Base-by-base conservation (phyloP, 2,113 vertebrate species). In the Marcusenius ussheri region DNA sequence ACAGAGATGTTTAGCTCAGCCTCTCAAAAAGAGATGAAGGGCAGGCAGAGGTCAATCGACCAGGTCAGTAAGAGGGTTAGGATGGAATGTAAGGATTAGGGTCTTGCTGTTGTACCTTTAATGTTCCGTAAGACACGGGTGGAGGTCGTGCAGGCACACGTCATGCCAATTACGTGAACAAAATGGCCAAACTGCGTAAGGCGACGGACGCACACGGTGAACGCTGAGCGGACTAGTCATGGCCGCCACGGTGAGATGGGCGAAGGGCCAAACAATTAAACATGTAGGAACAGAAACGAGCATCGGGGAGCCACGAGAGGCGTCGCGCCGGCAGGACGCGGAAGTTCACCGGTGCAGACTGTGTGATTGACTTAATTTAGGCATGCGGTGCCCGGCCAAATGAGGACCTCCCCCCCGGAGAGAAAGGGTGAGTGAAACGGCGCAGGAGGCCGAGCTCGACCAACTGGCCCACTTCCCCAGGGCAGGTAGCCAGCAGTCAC, bases 351-450 rank as follows among this genome's bases (percentile, higher is more conserved):
- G 17, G 58, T 39, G 89, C 10, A 15, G 49, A 45, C 17, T 46
- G 51, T 83, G 49, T 42, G 13, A 21, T 42, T 58, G 31, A 42
- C 31, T 85, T 83, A 84, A 42, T 85, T 90, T 49, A 86, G 85
- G 85, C 49, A 27, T n/a, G 27, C 58, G 19, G 46, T 35, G 49
- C 24, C 66, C 62, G 4, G 11, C 89, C 35, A 80, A 88, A 90
- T 80, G 85, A 87, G 85, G 58, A 87, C 70, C 89, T 53, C 35
- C 47, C 7, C 3, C 42, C 11, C 21, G 15, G 3, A 74, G 21
- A 70, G 53, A 89, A 90, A 74, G 46, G 42, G 27, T 87, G 85
- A 88, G 31, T 88, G 89, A 90, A 90, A 90, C 84, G 27, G 24
- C 7, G 49, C 87, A 27, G 85, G 85, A n/a, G 66, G 17, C 47